These are phyloP conservation scores for Ptiloglossa arizonensis DNA, from an alignment of 1,140 invertebrate genomes.

Conservation along the genomic window DNA sequence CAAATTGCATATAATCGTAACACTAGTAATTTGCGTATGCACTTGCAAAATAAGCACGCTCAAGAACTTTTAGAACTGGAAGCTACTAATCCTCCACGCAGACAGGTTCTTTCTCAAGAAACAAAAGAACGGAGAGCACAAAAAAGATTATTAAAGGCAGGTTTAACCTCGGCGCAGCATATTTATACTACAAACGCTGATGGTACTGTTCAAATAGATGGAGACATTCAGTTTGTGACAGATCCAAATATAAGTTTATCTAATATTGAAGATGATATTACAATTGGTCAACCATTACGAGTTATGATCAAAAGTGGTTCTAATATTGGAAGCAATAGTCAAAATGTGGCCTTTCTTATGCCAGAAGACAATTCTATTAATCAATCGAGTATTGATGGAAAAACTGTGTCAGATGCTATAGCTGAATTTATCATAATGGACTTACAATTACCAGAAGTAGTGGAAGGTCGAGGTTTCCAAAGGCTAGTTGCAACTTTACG, in stretches of 20 bases:
- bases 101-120: conserved; percentile 71
- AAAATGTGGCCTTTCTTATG: conserved; percentile 72
- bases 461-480: conserved; percentile 82
- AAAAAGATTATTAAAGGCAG: conserved; percentile 75
- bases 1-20: conserved; percentile 86
- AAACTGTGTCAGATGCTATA: conserved; percentile 79
- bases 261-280: conserved; percentile 74
- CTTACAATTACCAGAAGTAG: conserved; percentile 80
- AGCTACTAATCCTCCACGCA: conserved; percentile 71
- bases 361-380: conserved; percentile 67
- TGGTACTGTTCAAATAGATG: conserved; percentile 80
- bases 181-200: conserved; percentile 80
- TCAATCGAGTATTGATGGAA: conserved; percentile 67
- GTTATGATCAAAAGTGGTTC: conserved; percentile 75
- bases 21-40: conserved; percentile 84
- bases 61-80: conserved; percentile 81
- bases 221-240: conserved; percentile 80
- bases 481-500: conserved; percentile 80
- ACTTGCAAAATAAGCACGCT: conserved; percentile 84
- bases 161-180: conserved; percentile 70
- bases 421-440: conserved; percentile 81
- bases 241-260: conserved; percentile 76
- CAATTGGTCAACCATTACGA: conserved; percentile 73
- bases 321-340: conserved; percentile 53
- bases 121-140: conserved; percentile 78